phyloP scores from a whole-genome alignment of 1,140 invertebrate species.

The Micrasema longulum region DNA sequence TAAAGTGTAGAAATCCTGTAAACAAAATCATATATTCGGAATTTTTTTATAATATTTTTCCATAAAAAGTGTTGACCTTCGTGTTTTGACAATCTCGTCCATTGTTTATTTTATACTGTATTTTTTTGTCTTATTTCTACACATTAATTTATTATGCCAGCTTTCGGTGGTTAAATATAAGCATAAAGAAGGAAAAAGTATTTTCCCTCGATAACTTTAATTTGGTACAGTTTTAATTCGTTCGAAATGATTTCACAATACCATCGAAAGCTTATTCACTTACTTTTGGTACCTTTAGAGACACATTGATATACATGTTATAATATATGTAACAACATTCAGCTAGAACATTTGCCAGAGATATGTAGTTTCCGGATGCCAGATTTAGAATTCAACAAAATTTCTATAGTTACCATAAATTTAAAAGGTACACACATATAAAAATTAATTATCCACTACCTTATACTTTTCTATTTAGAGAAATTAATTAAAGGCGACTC shows the following conservation, averaged over 20 bases:
- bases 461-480: background rate
- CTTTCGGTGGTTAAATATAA: too few relatives aligned
- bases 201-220: too few relatives aligned
- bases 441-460: slow-evolving; percentile 9
- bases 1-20: slow-evolving; percentile 31
- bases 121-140: background rate
- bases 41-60: too few relatives aligned
- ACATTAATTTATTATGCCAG: too few relatives aligned
- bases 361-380: slow-evolving; percentile 48
- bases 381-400: slow-evolving; percentile 48
- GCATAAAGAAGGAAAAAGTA: too few relatives aligned
- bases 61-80: too few relatives aligned
- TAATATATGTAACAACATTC: slow-evolving; percentile 11
- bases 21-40: background rate
- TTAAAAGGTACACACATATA: slow-evolving; percentile 24
- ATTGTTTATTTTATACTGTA: background rate
- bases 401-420: slow-evolving; percentile 19
- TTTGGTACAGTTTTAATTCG: too few relatives aligned
- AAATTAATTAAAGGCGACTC: slow-evolving; percentile 21
- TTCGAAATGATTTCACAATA: background rate
- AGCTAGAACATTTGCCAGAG: slow-evolving; percentile 27
- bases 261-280: background rate
- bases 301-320: slow-evolving; percentile 12
- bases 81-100: slow-evolving; percentile 26
- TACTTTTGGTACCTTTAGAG: slow-evolving; percentile 27